Base-by-base conservation (phyloP, 2,797 vertebrate species). In the Denticeps clupeoides region DNA sequence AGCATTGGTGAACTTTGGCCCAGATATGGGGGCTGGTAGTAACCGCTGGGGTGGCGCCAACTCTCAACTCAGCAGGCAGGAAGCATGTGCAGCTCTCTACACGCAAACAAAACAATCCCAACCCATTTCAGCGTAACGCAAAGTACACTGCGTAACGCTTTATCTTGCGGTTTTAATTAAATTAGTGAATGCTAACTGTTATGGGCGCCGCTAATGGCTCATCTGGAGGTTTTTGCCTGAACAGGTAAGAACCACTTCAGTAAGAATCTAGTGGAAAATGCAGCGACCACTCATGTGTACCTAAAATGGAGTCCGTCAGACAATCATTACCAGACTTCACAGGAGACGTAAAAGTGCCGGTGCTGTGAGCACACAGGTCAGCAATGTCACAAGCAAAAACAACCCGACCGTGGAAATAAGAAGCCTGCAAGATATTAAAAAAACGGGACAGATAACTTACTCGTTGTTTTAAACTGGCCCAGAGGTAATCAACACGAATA, bases 1-100 rank as follows among this genome's bases (percentile, higher is more conserved):
- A 61, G 52, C 63, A 68, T 58, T 44, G 2, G 52, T 69, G 73
- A 84, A 78, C 83, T 70, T 78, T 79, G 58, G 45, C 78, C 80
- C 72, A 83, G 67, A 77, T 83, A 69, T 45, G 13, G 45, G 19
- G 9, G n/a, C 44, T 38, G 4, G 35, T 6, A 9, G 35, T 18
- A 10, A 35, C 18, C 8, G 11, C 10, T 8, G 33, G 35, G 9
- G 3, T 7, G 3, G 9, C 26, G 27, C 26, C 3, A 16, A 32
- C 32, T 16, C 32, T 32, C 35, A 32, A 8, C 35, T 2, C 1
- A 35, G 35, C 35, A 18, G 18, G 33, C 4, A 37, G 33, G 8
- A 15, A 25, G 7, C 32, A 35, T 35, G 33, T 37, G 33, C 33
- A 5, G 16, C 10, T 18, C 35, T 3, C 16, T 7, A 19, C 16